phyloP scores from a whole-genome alignment of 92 coral and sea anemone genomes.

The Porites lobata region DNA sequence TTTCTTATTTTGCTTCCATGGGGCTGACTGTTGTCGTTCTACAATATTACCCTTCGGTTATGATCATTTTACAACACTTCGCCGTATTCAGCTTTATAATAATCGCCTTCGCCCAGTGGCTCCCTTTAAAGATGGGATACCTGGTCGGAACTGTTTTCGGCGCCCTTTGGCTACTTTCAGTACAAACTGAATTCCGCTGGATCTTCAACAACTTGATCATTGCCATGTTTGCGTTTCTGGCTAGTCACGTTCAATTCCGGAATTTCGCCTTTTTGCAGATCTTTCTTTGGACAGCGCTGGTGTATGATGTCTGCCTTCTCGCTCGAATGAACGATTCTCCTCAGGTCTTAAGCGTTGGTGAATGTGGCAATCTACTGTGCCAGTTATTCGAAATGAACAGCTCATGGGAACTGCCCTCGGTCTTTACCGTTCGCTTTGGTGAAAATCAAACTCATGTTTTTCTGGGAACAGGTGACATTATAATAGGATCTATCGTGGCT shows the following conservation, averaged over 20 bases:
- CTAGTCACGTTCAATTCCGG: conserved; percentile 93
- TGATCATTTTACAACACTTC: conserved; percentile 89
- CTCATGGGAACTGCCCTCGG: conserved; percentile 95
- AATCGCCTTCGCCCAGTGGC: conserved; percentile 92
- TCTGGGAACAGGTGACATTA: conserved; percentile 96
- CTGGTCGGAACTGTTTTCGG: conserved; percentile 71
- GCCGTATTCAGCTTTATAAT: conserved; percentile 86
- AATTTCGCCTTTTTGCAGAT: conserved; percentile 96
- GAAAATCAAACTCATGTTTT: conserved; percentile 88
- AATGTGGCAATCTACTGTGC: conserved; percentile 87
- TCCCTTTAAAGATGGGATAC: conserved; percentile 78
- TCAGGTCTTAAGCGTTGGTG: conserved; percentile 86
- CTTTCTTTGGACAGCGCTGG: conserved; percentile 95
- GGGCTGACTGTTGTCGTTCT: conserved; percentile 78
- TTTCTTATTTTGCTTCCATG: conserved; percentile 89
- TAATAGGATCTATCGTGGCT: conserved; percentile 92
- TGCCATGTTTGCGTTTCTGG: conserved; percentile 91
- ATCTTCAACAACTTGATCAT: conserved; percentile 88
- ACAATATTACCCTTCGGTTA: conserved; percentile 81
- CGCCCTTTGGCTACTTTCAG: conserved; percentile 82
- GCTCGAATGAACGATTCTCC: conserved; percentile 86
- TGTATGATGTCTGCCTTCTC: conserved; percentile 92
- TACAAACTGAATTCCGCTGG: conserved; percentile 86
- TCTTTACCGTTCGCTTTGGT: conserved; percentile 94
- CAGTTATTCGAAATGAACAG: conserved; percentile 94